A percentile compares a stretch with the other conserved stretches of the same genome.
phyloP scores from a whole-genome alignment of 2,113 vertebrate species.

The Leiothrix lutea region DNA sequence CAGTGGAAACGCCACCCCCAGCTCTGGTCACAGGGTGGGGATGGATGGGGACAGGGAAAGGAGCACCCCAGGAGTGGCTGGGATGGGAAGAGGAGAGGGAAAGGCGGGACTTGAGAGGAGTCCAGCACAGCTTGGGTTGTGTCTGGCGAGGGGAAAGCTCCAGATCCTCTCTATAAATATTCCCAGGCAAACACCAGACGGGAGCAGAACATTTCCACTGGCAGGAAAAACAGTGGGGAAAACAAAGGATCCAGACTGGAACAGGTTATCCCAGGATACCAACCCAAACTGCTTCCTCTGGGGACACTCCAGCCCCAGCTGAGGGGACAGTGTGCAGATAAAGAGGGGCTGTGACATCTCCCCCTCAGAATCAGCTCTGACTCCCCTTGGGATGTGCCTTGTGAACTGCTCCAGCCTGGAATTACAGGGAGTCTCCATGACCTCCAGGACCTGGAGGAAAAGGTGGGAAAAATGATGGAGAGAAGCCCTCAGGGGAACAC shows the following conservation, averaged over 20 bases:
- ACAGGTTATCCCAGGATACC: neutral
- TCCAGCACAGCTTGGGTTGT: constrained; percentile 1
- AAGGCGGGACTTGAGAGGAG: neutral
- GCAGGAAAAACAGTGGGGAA: neutral
- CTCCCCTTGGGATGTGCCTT: rapidly evolving
- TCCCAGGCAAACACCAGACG: constrained; percentile 23
- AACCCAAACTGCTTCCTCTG: rapidly evolving
- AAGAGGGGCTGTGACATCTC: neutral
- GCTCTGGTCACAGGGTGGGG: neutral
- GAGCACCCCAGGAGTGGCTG: neutral
- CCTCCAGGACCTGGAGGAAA: neutral
- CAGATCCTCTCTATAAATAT: neutral
- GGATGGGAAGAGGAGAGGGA: neutral
- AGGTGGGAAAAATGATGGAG: neutral
- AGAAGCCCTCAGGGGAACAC: neutral
- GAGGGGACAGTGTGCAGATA: rapidly evolving
- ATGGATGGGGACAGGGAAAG: neutral
- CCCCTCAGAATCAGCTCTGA: neutral
- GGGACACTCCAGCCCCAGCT: neutral
- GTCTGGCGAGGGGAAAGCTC: neutral
- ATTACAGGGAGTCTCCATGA: neutral
- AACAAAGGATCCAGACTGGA: neutral
- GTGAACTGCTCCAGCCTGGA: neutral
- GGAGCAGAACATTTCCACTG: neutral
- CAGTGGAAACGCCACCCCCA: neutral